Evolutionary conservation across 2,113 vertebrate genomes (phyloP).

Genomic region (Chionomys nivalis): DNA sequence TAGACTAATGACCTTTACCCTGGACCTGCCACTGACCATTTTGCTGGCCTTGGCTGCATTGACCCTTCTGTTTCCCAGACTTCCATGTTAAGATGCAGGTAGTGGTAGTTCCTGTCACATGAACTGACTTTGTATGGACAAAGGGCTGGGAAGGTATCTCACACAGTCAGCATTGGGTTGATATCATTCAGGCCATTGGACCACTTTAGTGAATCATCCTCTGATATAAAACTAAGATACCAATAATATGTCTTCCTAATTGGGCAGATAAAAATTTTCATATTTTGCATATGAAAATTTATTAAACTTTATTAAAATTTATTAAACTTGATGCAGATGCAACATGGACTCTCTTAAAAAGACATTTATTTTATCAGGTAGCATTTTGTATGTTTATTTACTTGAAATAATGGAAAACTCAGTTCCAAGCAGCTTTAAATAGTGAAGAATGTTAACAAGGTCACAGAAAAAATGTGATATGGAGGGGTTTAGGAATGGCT

Average conservation of each 20-base stretch:
- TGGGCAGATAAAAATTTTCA: neutral
- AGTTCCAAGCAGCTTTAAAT: neutral
- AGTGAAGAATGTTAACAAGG: neutral
- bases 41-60: neutral
- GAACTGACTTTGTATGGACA: neutral
- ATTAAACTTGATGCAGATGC: neutral
- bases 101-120: neutral
- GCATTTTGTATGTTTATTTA: slow-evolving; percentile 30
- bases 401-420: slow-evolving; percentile 19
- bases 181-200: neutral
- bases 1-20: neutral
- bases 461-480: neutral
- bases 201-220: neutral
- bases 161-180: neutral
- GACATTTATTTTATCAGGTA: slow-evolving; percentile 7
- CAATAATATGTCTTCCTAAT: neutral
- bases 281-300: neutral
- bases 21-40: neutral
- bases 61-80: slow-evolving; percentile 21
- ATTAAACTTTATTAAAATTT: neutral
- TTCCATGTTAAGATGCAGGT: neutral
- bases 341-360: neutral
- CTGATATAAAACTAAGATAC: neutral
- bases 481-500: neutral
- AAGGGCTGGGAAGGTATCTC: neutral